Evolutionary conservation across 2,888 invertebrate genomes (phyloP), one percentile per base, ranked within the genome.

Genomic region (Tenthredo livida): DNA sequence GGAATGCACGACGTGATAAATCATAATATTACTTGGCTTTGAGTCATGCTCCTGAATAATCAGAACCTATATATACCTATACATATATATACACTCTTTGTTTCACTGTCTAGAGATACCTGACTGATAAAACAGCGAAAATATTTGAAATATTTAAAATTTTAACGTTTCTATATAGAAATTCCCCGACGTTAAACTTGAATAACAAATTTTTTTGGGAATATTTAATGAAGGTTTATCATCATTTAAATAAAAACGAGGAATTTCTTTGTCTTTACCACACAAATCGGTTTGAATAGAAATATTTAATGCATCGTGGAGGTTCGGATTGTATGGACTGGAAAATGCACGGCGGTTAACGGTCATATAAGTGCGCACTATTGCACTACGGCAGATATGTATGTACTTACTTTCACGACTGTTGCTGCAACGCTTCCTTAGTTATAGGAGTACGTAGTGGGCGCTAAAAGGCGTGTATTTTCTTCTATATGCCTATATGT

Each of bases 41-140:
- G 80, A 80, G 80, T 80, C 80, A 80, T 80, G 58, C 80, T 80
- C 61, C 47, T 61, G 80, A 80, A 80, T 80, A 80, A 80, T 80
- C 58, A 80, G 61, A 37, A 40, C 12, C 40, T 0, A 40, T n/a
- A 54, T n/a, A 54, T 54, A 54, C 1, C 7, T n/a, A 6, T 7
- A 54, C n/a, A 6, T 50, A 6, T 50, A n/a, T 12, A 47, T 33
- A 33, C 67, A 67, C 12, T 77, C 77, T 77, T 54, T 73, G 72
- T 73, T 40, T 43, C 43, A 73, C 40, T 21, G 72, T 73, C 72
- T 73, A 73, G 21, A 40, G 72, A 43, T n/a, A 43, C 25, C n/a
- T n/a, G 17, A 40, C 43, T 73, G 72, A 73, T 73, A 73, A 73
- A 73, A 21, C 72, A 21, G 9, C 21, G 10, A n/a, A 73, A 43